These are phyloP conservation scores for Bhutanitis thaidina DNA, from an alignment of 2,888 invertebrate genomes.

Conservation along the genomic window DNA sequence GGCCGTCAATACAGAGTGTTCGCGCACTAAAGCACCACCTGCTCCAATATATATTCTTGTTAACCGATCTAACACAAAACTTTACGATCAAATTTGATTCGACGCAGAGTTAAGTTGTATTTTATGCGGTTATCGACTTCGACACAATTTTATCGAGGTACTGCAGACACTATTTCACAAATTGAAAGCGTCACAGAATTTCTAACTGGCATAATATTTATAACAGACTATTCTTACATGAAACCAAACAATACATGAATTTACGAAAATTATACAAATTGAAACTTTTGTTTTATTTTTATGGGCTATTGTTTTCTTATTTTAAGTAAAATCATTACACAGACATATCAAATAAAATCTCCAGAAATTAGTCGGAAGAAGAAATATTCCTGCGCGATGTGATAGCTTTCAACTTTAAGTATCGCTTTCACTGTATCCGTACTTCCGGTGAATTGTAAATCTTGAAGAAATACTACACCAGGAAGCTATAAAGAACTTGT, in stretches of 20 bases:
- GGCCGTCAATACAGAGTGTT: neutral
- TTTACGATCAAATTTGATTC: conserved; percentile 18
- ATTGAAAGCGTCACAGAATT: conserved; percentile 3
- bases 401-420: conserved; percentile 7
- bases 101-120: conserved; percentile 7
- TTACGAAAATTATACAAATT: no score
- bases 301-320: no score
- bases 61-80: conserved; percentile 4
- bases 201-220: no score
- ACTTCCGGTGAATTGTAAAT: neutral
- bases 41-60: conserved; percentile 2
- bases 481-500: conserved; percentile 17
- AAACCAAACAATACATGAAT: no score
- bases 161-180: neutral
- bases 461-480: conserved; percentile 11
- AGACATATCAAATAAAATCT: no score
- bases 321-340: no score
- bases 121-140: conserved; percentile 15
- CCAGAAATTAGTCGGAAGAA: neutral
- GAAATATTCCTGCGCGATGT: neutral
- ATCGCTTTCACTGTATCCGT: neutral
- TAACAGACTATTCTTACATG: no score
- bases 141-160: conserved; percentile 5
- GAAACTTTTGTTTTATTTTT: no score
- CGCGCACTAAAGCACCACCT: conserved; percentile 3